phyloP scores from a whole-genome alignment of 1,140 invertebrate genomes.

The Drosophila leontia region DNA sequence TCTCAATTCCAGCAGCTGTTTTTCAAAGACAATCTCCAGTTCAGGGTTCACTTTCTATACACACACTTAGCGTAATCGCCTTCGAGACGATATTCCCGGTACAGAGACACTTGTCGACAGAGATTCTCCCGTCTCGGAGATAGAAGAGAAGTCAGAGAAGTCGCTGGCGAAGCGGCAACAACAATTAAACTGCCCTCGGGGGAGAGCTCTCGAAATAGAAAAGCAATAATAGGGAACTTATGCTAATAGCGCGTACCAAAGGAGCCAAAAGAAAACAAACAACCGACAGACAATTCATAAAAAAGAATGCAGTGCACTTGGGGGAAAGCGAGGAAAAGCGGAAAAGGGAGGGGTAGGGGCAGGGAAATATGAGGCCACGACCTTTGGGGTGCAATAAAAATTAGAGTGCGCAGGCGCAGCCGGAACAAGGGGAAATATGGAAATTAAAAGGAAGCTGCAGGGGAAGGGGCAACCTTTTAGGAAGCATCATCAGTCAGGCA shows the following conservation, averaged over 20 bases:
- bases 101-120: conserved; percentile 63
- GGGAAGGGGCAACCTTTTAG: conserved; percentile 50
- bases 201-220: conserved; percentile 47
- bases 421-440: conserved; percentile 12
- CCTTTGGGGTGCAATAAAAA: conserved; percentile 63
- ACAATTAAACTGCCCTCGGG: conserved; percentile 44
- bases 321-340: not conserved
- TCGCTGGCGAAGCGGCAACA: conserved; percentile 16
- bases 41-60: conserved; percentile 46
- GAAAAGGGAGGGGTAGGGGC: not conserved
- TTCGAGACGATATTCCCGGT: conserved; percentile 31
- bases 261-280: conserved; percentile 52
- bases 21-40: conserved; percentile 12
- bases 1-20: conserved; percentile 43
- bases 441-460: conserved; percentile 47
- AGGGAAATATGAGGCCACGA: conserved; percentile 21
- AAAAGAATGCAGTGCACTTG: conserved; percentile 54
- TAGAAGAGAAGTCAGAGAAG: conserved; percentile 11
- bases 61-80: conserved; percentile 62
- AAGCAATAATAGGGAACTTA: conserved; percentile 64
- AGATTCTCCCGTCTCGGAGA: conserved; percentile 7
- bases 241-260: conserved; percentile 81
- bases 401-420: conserved; percentile 72
- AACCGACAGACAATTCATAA: conserved; percentile 74
- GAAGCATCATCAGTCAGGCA: conserved; percentile 28